Evolutionary conservation across 2,888 invertebrate species (phyloP), one percentile per base, ranked within the genome.

Genomic region (Standfussiana lucernea): DNA sequence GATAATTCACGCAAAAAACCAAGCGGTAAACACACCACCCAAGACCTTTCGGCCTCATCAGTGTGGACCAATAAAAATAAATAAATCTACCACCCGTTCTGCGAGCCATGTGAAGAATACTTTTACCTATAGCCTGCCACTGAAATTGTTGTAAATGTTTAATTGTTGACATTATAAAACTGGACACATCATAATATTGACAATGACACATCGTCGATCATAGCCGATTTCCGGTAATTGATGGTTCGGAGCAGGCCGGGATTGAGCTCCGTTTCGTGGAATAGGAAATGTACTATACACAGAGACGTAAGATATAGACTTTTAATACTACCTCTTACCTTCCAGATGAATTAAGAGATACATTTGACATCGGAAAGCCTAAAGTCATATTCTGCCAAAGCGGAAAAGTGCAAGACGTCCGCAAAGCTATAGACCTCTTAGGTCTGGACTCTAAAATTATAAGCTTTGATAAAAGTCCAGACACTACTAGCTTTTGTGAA

Each of bases 371-470:
- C 3, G 84, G 74, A 42, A 79, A 85, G 53, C 94, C 94, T 0
- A 94, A 92, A 74, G 79, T 92, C 42, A 84, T 94, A 68, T 93
- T 94, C 77, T 94, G 94, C 66, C 91, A 93, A 79, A 90, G 85
- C 40, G 89, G 91, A 5, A 93, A 87, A 73, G 86, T 90, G 0
- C 35, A 79, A 1, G 91, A 92, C 32, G 89, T 92, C 1, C 78
- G 88, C 64, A 71, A 79, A 65, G 92, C 91, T 7, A 65, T 92
- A 15, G 73, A 86, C 11, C 74, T 80, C 1, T 56, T 86, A 4
- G 76, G 86, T 8, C n/a, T 86, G 13, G 75, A 91, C 10, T 66
- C 91, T n/a, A 73, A 87, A 72, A 86, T 94, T 21, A 72, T 93
- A n/a, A 92, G 92, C 3, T 94, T 93, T 73, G 91, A 92, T 70